phyloP scores from a whole-genome alignment of 2,797 vertebrate species.

The Astyanax mexicanus region DNA sequence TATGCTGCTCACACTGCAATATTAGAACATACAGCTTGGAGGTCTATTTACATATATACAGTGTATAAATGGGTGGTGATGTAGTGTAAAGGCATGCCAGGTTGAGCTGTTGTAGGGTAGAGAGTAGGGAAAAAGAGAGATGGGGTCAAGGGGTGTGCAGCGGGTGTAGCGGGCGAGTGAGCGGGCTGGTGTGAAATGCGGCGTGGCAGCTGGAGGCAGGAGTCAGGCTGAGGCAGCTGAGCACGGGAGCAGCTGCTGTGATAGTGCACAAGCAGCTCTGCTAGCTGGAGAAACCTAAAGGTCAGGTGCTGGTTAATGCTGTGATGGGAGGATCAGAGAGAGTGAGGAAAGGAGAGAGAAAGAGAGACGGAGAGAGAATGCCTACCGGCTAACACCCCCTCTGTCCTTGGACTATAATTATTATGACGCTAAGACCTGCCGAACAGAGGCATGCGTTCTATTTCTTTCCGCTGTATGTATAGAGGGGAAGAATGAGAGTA shows the following conservation, averaged over 20 bases:
- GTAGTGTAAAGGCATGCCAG: neutral
- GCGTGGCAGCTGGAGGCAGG: conserved; percentile 20
- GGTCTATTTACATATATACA: neutral
- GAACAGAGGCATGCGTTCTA: neutral
- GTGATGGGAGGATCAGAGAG: conserved; percentile 41
- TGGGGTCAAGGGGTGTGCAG: neutral
- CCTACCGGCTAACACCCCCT: neutral
- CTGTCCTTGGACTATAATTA: conserved; percentile 28
- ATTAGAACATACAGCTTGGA: neutral
- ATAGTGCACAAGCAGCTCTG: conserved; percentile 16
- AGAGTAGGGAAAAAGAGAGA: neutral
- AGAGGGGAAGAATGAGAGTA: conserved; percentile 1
- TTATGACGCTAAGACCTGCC: neutral
- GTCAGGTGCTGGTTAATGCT: conserved; percentile 39
- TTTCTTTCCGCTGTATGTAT: conserved; percentile 23
- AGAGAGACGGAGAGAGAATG: neutral
- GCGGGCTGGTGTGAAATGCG: conserved; percentile 18
- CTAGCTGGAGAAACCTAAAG: conserved; percentile 36
- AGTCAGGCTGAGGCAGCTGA: conserved; percentile 25
- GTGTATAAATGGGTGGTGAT: neutral
- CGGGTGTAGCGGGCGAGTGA: neutral
- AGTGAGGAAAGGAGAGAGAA: neutral
- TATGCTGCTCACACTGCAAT: neutral
- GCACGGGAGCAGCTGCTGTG: conserved; percentile 41
- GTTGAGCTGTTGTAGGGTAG: neutral